These are phyloP conservation scores for Choloepus hoffmanni DNA, from an alignment of 2,113 vertebrate genomes.

Conservation along the genomic window DNA sequence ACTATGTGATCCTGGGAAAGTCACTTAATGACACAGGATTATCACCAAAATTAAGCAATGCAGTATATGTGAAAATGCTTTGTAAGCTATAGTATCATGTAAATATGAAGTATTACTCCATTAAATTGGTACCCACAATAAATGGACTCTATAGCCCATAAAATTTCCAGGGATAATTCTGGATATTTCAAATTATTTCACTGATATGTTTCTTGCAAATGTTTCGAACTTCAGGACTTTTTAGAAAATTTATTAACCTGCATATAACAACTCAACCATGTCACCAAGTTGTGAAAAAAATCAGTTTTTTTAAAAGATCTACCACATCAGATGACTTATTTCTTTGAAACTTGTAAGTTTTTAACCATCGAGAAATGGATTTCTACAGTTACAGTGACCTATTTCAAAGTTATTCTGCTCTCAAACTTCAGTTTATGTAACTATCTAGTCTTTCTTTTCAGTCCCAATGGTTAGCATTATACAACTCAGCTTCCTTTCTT, in stretches of 20 bases:
- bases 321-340: not conserved
- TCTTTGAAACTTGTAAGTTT: not conserved
- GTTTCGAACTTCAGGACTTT: slow-evolving; percentile 31
- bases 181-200: not conserved
- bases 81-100: not conserved
- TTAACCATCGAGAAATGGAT: not conserved
- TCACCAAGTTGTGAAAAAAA: not conserved
- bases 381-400: not conserved
- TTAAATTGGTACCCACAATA: not conserved
- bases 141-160: not conserved
- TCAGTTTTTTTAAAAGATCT: not conserved
- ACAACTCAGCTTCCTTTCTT: not conserved
- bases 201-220: not conserved
- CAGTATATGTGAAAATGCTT: not conserved
- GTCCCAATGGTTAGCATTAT: not conserved
- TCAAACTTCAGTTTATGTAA: not conserved
- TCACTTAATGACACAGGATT: not conserved
- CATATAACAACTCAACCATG: not conserved
- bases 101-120: not conserved
- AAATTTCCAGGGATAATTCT: not conserved
- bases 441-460: not conserved
- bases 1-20: not conserved
- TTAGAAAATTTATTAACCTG: not conserved
- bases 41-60: not conserved
- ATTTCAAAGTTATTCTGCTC: not conserved